These are phyloP conservation scores for Protaetia brevitarsis DNA, from an alignment of 1,140 invertebrate species.

Conservation along the genomic window DNA sequence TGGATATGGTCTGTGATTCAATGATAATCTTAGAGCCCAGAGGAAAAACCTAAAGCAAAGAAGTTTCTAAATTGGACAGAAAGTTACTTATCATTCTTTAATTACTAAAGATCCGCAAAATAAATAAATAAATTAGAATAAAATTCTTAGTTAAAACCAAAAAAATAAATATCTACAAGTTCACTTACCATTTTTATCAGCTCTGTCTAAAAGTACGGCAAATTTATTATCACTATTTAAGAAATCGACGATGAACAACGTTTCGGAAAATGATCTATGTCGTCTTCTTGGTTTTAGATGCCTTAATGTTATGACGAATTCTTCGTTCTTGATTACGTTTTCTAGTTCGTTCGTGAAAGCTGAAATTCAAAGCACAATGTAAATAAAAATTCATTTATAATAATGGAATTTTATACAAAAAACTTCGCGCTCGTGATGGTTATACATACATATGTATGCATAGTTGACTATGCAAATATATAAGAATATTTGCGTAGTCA, in stretches of 20 bases:
- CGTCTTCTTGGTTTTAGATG: slow-evolving; percentile 60
- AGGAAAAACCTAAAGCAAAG: no score
- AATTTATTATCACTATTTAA: slow-evolving; percentile 61
- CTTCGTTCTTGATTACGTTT: slow-evolving; percentile 56
- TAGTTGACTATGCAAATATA: no score
- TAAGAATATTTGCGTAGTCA: no score
- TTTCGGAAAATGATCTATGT: slow-evolving; percentile 54
- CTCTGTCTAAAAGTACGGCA: slow-evolving; percentile 62
- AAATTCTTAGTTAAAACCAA: background rate
- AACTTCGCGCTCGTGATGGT: no score
- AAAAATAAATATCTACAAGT: slow-evolving; percentile 37
- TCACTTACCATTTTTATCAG: slow-evolving; percentile 58
- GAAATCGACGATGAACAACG: slow-evolving; percentile 64
- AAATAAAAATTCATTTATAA: slow-evolving; percentile 18
- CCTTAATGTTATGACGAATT: slow-evolving; percentile 60
- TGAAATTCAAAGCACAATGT: slow-evolving; percentile 46
- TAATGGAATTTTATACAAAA: background rate
- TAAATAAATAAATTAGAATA: no score
- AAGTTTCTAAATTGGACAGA: no score
- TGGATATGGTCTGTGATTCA: no score
- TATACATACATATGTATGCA: no score
- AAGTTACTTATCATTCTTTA: no score
- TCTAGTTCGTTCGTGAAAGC: slow-evolving; percentile 57
- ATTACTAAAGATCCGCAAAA: no score
- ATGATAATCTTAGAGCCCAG: no score